Evolutionary conservation across 2,797 vertebrate genomes (phyloP).

Genomic region (Acanthis flammea): DNA sequence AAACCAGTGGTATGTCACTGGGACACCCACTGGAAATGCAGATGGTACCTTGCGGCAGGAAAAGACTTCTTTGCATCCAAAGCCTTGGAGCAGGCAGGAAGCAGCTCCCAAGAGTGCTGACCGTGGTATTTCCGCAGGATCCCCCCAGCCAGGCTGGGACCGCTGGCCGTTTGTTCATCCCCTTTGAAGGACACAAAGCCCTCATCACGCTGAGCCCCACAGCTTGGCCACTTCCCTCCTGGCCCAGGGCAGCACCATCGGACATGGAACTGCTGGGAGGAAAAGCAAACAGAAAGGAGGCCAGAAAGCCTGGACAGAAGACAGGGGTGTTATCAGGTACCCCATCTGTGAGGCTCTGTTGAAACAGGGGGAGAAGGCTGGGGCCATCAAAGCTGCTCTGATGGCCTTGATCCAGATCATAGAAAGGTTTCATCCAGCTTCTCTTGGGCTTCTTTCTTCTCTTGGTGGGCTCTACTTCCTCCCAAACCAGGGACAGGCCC

Average conservation of each 20-base stretch:
- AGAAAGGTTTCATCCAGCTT: background rate
- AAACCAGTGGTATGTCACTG: background rate
- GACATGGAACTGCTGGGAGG: background rate
- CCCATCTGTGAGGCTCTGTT: background rate
- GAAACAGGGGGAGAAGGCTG: background rate
- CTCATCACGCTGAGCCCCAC: background rate
- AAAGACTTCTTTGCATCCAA: background rate
- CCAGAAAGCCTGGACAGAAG: background rate
- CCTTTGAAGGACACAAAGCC: conserved; percentile 45
- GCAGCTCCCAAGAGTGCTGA: background rate
- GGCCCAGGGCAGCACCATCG: rapidly evolving
- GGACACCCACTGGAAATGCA: background rate
- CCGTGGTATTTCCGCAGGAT: conserved; percentile 23
- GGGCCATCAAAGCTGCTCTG: background rate
- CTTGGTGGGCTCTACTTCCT: background rate
- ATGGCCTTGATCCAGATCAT: background rate
- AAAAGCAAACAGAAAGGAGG: conserved; percentile 16
- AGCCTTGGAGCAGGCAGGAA: background rate
- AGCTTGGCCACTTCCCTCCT: background rate
- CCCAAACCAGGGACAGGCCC: background rate
- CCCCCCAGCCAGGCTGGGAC: background rate
- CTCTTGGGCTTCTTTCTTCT: background rate
- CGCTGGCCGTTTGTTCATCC: rapidly evolving
- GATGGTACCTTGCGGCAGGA: background rate
- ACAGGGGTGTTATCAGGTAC: background rate